These are phyloP conservation scores for Dynastes tityus DNA, from an alignment of 2,888 invertebrate species.

Conservation along the genomic window DNA sequence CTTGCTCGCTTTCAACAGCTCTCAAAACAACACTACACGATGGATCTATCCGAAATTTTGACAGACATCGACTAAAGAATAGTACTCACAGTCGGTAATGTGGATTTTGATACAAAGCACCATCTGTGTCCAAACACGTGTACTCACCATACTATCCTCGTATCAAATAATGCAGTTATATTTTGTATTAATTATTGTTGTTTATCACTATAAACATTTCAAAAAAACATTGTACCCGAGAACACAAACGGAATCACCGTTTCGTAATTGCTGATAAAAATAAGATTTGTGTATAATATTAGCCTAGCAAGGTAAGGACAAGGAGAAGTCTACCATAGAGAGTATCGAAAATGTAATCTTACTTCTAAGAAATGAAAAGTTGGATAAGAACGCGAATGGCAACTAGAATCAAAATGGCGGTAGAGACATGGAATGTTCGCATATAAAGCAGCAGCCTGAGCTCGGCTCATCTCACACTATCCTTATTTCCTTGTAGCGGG, in stretches of 20 bases:
- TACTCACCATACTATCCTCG: too few species aligned
- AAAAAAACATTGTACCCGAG: not conserved
- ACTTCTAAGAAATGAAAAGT: slow-evolving; percentile 37
- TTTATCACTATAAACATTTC: not conserved
- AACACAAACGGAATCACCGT: not conserved
- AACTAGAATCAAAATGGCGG: not conserved
- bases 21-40: too few species aligned
- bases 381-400: slow-evolving; percentile 11
- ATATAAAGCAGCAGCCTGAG: slow-evolving; percentile 24
- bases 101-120: too few species aligned
- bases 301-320: not conserved
- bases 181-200: too few species aligned
- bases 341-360: slow-evolving; percentile 42
- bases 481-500: slow-evolving; percentile 24
- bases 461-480: slow-evolving; percentile 25
- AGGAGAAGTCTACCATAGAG: slow-evolving; percentile 10
- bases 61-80: too few species aligned
- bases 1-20: too few species aligned
- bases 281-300: not conserved
- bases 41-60: too few species aligned
- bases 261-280: not conserved
- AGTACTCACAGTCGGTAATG: too few species aligned
- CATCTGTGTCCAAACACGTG: too few species aligned
- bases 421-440: slow-evolving; percentile 43
- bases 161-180: too few species aligned